Percentiles rank a stretch among this genome's conserved stretches.
Evolutionary conservation across 2,888 invertebrate genomes (phyloP).

Genomic region (Pyrrhosoma nymphula): DNA sequence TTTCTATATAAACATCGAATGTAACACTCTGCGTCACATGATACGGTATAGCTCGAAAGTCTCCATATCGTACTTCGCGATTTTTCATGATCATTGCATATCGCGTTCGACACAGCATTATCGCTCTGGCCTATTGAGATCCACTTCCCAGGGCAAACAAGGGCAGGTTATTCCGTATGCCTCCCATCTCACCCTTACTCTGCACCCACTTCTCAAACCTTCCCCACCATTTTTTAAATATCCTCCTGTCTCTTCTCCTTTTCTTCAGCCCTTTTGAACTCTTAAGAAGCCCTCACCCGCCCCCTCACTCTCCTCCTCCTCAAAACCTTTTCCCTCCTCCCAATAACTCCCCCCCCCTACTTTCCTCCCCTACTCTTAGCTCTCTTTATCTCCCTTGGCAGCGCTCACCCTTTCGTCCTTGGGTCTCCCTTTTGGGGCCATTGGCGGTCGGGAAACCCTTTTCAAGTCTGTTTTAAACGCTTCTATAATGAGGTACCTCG

Average conservation of each 20-base stretch:
- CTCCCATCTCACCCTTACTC: not conserved
- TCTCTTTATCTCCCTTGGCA: too few species aligned
- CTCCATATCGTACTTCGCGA: too few species aligned
- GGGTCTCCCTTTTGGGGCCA: not conserved
- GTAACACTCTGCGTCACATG: too few species aligned
- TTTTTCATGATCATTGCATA: too few species aligned
- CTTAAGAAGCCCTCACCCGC: not conserved
- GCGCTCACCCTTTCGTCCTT: not conserved
- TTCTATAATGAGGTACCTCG: conserved; percentile 16
- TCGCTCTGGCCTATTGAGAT: too few species aligned
- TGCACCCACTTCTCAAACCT: too few species aligned
- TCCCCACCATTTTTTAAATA: not conserved
- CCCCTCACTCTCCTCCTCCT: not conserved
- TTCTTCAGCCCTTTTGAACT: not conserved
- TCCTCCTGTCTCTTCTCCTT: not conserved
- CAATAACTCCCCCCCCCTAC: not conserved
- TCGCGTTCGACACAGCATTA: too few species aligned
- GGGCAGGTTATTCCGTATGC: not conserved
- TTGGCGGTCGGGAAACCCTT: not conserved
- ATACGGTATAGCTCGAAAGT: too few species aligned
- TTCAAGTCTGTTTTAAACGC: conserved; percentile 1
- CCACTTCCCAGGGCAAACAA: not conserved
- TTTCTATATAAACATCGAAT: too few species aligned
- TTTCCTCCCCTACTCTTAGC: not conserved
- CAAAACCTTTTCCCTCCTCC: not conserved